phyloP scores from a whole-genome alignment of 2,113 vertebrate genomes.

The Chelonoidis abingdonii region DNA sequence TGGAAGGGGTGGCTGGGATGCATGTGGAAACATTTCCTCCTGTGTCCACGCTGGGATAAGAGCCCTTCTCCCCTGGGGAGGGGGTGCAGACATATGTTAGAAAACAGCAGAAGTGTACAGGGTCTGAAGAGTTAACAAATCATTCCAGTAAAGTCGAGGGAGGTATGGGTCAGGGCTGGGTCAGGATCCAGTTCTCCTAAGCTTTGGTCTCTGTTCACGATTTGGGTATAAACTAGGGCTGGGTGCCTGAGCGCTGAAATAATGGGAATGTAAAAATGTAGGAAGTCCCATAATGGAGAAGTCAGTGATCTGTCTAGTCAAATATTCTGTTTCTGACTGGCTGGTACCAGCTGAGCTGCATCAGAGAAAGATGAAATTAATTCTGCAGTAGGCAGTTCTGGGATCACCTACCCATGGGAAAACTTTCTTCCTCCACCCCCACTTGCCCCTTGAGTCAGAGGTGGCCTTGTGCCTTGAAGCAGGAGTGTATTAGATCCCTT shows the following conservation, averaged over 20 bases:
- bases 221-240: neutral
- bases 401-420: neutral
- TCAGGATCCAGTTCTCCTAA: neutral
- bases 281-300: conserved; percentile 4
- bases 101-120: rapidly evolving
- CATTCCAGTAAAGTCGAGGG: rapidly evolving
- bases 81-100: neutral
- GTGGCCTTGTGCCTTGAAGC: rapidly evolving
- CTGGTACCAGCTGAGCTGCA: neutral
- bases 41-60: neutral
- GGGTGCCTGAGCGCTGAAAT: conserved; percentile 15
- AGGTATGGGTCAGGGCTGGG: rapidly evolving
- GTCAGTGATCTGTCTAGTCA: neutral
- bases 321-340: neutral
- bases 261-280: neutral
- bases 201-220: rapidly evolving
- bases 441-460: rapidly evolving
- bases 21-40: neutral
- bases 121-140: neutral
- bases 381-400: neutral
- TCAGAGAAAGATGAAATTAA: neutral
- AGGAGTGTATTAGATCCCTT: neutral
- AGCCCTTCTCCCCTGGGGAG: neutral
- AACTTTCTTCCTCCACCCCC: neutral
- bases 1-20: neutral